A percentile compares a stretch with the other conserved stretches of the same genome.
Conservation (phyloP, 2,888 invertebrate species). For the Muscina levida region DNA sequence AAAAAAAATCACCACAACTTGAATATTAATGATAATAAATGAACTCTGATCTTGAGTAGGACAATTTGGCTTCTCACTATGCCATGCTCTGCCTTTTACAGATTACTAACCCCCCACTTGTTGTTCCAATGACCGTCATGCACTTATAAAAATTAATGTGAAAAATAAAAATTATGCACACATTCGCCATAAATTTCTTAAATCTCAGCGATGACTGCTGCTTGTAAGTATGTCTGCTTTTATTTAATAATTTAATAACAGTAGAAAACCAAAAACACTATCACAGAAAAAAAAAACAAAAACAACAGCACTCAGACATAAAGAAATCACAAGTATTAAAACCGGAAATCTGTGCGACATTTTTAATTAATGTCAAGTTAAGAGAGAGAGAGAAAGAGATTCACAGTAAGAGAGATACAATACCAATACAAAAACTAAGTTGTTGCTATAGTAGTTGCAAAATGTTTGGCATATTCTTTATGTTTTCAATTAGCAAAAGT, state of each 20-base stretch:
- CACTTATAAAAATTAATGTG: constrained; percentile 26
- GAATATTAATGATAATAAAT: too few relatives aligned
- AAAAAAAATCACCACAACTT: too few relatives aligned
- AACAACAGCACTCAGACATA: constrained; percentile 44
- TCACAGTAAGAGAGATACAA: neutral
- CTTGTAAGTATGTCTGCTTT: constrained; percentile 28
- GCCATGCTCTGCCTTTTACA: constrained; percentile 35
- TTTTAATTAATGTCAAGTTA: constrained; percentile 75
- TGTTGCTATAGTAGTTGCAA: too few relatives aligned
- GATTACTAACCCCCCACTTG: too few relatives aligned
- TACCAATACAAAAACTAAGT: too few relatives aligned
- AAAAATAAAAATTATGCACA: constrained; percentile 22
- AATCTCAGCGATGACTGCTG: constrained; percentile 53
- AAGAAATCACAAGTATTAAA: constrained; percentile 53
- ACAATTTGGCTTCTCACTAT: neutral
- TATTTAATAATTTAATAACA: constrained; percentile 66
- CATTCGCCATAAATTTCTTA: constrained; percentile 52
- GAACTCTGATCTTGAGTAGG: too few relatives aligned
- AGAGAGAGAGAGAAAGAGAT: constrained; percentile 43
- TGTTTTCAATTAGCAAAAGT: constrained; percentile 1
- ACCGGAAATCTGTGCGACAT: constrained; percentile 77
- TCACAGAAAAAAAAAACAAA: constrained; percentile 46
- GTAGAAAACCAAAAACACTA: constrained; percentile 53
- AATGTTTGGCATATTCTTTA: neutral
- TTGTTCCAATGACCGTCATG: constrained; percentile 9